Percentiles rank a stretch among this genome's conserved stretches.
Evolutionary conservation across 2,113 vertebrate genomes (phyloP).

Genomic region (Recurvirostra avosetta): DNA sequence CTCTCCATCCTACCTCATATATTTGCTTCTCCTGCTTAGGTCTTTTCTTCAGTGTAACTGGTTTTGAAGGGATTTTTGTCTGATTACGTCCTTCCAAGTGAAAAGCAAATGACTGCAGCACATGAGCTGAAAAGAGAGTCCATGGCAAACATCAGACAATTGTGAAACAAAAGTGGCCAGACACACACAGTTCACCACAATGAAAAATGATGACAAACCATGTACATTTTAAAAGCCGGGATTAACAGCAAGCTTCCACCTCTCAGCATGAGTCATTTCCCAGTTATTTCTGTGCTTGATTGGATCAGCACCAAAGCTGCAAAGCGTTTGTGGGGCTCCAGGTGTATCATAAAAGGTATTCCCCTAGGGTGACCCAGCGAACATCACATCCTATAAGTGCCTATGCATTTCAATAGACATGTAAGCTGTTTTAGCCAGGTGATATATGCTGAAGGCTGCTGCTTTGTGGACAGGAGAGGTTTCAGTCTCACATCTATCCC

Average conservation of each 20-base stretch:
- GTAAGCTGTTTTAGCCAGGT: background rate
- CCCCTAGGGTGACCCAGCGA: background rate
- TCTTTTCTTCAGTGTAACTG: background rate
- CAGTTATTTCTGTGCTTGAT: slow-evolving; percentile 7
- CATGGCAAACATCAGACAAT: background rate
- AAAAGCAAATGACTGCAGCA: background rate
- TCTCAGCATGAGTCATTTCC: slow-evolving; percentile 27
- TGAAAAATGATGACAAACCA: slow-evolving; percentile 33
- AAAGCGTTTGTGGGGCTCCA: background rate
- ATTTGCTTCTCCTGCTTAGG: slow-evolving; percentile 6
- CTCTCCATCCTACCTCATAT: background rate
- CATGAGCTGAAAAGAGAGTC: background rate
- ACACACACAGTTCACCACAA: background rate
- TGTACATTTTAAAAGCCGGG: background rate
- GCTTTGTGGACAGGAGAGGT: background rate
- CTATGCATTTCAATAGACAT: background rate
- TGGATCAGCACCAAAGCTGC: slow-evolving; percentile 11
- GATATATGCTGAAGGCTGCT: background rate
- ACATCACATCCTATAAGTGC: accelerated
- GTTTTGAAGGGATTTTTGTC: slow-evolving; percentile 26
- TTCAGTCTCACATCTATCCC: background rate
- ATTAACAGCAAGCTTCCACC: slow-evolving; percentile 18
- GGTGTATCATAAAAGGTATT: background rate
- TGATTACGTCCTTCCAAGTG: background rate
- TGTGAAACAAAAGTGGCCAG: background rate